A percentile compares a stretch with the other conserved stretches of the same genome.
phyloP scores from a whole-genome alignment of 2,888 invertebrate genomes.

The Leptinotarsa juncta region DNA sequence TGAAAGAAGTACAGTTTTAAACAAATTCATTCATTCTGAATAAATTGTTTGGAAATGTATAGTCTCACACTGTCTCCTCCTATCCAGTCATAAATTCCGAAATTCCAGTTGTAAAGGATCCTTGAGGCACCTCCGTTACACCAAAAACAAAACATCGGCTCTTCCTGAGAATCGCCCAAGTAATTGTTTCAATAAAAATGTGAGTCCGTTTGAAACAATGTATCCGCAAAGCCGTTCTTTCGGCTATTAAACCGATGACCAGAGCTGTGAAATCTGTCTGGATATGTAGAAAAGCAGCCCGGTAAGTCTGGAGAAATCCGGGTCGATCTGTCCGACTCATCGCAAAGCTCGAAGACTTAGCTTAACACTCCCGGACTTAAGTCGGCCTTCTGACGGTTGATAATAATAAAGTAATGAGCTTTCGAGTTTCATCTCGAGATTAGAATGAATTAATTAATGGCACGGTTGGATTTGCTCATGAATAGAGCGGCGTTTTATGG shows the following conservation, averaged over 20 bases:
- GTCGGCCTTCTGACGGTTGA: conserved; percentile 45
- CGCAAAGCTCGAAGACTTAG: conserved; percentile 51
- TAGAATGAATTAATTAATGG: conserved; percentile 13
- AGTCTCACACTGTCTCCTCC: no score
- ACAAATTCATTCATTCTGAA: no score
- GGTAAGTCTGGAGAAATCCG: conserved; percentile 50
- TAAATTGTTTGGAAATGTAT: no score
- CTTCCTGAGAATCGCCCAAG: background rate
- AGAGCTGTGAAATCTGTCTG: conserved; percentile 51
- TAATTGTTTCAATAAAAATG: conserved; percentile 30
- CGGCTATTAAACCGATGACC: conserved; percentile 42
- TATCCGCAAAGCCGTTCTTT: conserved; percentile 18
- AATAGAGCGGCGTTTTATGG: background rate
- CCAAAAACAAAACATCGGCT: background rate
- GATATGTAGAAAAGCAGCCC: conserved; percentile 57
- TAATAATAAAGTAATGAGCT: conserved; percentile 47
- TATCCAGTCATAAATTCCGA: no score
- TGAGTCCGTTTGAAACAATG: conserved; percentile 35
- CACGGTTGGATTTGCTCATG: background rate
- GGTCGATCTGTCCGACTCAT: conserved; percentile 50
- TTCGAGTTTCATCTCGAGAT: conserved; percentile 25
- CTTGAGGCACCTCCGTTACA: no score
- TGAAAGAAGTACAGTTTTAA: no score
- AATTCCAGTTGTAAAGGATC: no score
- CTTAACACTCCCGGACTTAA: conserved; percentile 48